phyloP scores from a whole-genome alignment of 2,113 vertebrate species.

The Zapus hudsonius region DNA sequence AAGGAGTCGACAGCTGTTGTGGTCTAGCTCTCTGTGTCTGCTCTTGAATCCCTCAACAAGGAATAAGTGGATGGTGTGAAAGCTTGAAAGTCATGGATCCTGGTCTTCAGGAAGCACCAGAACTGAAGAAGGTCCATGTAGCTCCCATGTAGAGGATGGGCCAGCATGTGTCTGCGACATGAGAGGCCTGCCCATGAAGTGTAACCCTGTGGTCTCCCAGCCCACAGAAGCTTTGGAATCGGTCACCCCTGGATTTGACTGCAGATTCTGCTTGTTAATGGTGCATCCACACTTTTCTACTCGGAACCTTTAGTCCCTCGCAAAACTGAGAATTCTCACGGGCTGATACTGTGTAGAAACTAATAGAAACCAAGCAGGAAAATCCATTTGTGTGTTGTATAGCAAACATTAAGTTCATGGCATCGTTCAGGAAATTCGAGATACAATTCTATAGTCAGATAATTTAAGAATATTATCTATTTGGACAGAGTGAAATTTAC shows the following conservation, averaged over 20 bases:
- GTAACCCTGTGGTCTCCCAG: too few relatives aligned
- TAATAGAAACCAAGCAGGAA: not conserved
- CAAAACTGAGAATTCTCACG: not conserved
- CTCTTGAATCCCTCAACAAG: not conserved
- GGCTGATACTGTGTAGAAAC: not conserved
- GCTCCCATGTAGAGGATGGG: accelerated
- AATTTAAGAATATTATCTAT: not conserved
- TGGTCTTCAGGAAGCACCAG: not conserved
- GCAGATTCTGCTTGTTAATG: not conserved
- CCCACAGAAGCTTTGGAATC: not conserved
- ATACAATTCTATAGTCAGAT: not conserved
- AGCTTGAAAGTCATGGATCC: not conserved
- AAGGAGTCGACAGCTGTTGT: not conserved
- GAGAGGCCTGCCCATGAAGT: accelerated
- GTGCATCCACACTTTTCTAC: accelerated
- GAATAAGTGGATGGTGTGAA: too few relatives aligned
- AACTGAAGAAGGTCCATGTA: not conserved
- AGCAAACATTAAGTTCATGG: not conserved
- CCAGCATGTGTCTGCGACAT: accelerated
- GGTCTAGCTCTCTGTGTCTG: accelerated
- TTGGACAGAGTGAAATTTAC: not conserved
- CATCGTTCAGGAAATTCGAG: not conserved
- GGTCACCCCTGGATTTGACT: not conserved
- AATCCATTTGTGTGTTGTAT: not conserved
- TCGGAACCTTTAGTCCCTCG: not conserved